Evolutionary conservation across 2,888 invertebrate genomes (phyloP).

Genomic region (Syrista parreyssii): DNA sequence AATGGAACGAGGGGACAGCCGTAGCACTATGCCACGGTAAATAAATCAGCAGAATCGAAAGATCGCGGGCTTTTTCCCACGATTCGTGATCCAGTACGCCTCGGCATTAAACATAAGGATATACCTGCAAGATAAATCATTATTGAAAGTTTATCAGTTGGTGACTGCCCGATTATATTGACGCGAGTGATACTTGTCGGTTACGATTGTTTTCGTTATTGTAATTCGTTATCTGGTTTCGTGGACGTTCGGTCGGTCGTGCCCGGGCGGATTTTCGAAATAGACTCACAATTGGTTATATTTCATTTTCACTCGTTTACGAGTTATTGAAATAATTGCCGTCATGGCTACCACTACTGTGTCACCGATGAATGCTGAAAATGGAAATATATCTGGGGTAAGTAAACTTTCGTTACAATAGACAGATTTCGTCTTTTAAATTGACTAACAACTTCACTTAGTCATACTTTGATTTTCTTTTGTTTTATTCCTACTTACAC

Average conservation of each 20-base stretch:
- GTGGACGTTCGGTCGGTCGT: background rate
- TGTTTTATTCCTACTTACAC: background rate
- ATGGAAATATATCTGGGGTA: conserved; percentile 35
- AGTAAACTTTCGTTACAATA: conserved; percentile 13
- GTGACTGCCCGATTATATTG: background rate
- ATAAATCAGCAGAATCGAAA: background rate
- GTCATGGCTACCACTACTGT: conserved; percentile 33
- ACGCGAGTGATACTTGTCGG: background rate
- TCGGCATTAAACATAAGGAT: background rate
- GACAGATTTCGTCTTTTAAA: background rate
- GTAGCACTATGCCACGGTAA: background rate
- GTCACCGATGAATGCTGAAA: conserved; percentile 31
- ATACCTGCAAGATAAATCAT: background rate
- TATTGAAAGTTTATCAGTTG: background rate
- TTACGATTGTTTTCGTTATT: background rate
- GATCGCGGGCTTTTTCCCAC: background rate
- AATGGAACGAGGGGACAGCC: background rate
- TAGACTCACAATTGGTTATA: background rate
- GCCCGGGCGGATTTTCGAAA: background rate
- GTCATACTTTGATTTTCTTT: background rate
- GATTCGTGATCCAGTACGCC: background rate
- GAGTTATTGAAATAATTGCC: conserved; percentile 15
- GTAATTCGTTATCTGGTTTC: background rate
- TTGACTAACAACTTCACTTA: background rate
- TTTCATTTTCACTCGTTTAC: background rate